phyloP scores from a whole-genome alignment of 1,140 invertebrate genomes.

The Macrostomum lignano region DNA sequence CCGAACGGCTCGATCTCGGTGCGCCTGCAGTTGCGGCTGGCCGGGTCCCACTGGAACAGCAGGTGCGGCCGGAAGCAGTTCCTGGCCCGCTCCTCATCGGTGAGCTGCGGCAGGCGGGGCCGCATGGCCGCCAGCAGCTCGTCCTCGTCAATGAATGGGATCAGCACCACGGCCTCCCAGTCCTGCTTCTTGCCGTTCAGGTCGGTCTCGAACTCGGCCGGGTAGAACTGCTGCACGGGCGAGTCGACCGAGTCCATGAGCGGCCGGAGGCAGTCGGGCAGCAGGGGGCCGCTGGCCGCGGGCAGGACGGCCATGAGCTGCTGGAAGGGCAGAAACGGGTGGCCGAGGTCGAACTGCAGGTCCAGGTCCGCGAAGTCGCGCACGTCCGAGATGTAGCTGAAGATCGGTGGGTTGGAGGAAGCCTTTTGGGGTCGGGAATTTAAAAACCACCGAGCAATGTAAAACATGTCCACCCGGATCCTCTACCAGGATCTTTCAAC shows the following conservation, averaged over 20 bases:
- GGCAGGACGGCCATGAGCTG: constrained; percentile 72
- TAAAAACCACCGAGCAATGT: too few species aligned
- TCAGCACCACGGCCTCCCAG: constrained; percentile 85
- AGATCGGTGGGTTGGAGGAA: too few species aligned
- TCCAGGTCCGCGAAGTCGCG: constrained; percentile 37
- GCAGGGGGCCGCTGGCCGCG: constrained; percentile 39
- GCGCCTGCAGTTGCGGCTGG: constrained; percentile 1
- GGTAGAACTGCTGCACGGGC: constrained; percentile 62
- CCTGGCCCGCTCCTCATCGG: constrained; percentile 39
- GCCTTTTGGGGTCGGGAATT: too few species aligned
- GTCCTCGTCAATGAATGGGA: too few species aligned
- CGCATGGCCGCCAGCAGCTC: constrained; percentile 46
- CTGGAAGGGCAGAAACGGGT: constrained; percentile 71
- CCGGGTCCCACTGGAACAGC: constrained; percentile 34
- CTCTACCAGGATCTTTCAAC: too few species aligned
- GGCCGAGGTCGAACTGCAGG: constrained; percentile 44
- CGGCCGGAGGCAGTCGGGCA: constrained; percentile 34
- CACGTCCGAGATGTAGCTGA: too few species aligned
- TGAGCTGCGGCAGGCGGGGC: constrained; percentile 37
- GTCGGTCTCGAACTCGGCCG: constrained; percentile 47
- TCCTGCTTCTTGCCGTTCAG: constrained; percentile 66
- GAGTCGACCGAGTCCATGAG: constrained; percentile 53
- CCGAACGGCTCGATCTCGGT: constrained; percentile 3
- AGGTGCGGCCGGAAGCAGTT: constrained; percentile 60
- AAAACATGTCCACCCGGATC: too few species aligned